Base-by-base conservation (phyloP, 53 echinoderm and acorn worm genomes). In the Echinarachnius parma region DNA sequence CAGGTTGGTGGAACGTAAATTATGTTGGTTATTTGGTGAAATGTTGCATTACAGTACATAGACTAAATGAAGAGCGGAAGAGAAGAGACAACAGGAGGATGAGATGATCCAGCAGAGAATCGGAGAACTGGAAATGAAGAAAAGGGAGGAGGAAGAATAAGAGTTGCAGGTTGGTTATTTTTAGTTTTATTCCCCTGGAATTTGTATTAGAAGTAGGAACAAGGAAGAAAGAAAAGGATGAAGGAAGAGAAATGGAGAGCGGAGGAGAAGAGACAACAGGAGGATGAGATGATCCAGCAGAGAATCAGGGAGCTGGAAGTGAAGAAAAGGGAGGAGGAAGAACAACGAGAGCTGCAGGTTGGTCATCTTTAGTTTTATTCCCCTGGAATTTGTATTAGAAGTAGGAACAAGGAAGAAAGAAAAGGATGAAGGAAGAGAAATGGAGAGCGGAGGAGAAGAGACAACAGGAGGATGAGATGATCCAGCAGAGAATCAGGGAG, bases 381-480 rank as follows among this genome's bases (percentile, higher is more conserved):
- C n/a, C n/a, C n/a, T n/a, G n/a, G n/a, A n/a, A n/a, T n/a, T n/a
- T n/a, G n/a, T n/a, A n/a, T n/a, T n/a, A n/a, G n/a, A n/a, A n/a
- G n/a, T n/a, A n/a, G n/a, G n/a, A n/a, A n/a, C n/a, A n/a, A n/a
- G n/a, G n/a, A n/a, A n/a, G n/a, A n/a, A n/a, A n/a, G n/a, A n/a
- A n/a, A n/a, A n/a, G n/a, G n/a, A n/a, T 93, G 31, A 82, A 86
- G 36, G 65, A 68, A 10, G 82, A 89, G 58, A 74, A 81, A 22
- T 61, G 76, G 53, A 59, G 77, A 34, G 93, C 86, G 2, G 93
- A 93, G 42, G 93, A 93, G 57, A 82, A 86, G 60, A 65, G 93
- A 36, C 61, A 70, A 60, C 37, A 45, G 35, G 93, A 93, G 81
- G 93, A 93, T 72, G 93, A 81, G 35, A 57, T 52, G 1, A 69